Conservation (phyloP, 2,888 invertebrate species). For the Galeruca laticollis region DNA sequence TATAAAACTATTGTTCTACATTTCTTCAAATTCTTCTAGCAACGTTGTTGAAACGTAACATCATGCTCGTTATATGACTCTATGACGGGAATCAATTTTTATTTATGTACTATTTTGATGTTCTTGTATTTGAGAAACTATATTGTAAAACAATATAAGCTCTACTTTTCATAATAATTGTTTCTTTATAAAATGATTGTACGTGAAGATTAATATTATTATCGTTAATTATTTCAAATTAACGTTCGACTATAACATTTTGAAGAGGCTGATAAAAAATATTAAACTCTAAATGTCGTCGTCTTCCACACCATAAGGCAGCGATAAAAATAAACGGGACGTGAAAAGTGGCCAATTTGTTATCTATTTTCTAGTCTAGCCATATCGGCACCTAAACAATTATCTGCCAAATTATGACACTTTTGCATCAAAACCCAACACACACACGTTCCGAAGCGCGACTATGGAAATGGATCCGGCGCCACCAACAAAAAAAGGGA, state of each 20-base stretch:
- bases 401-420: constrained; percentile 65
- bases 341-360: constrained; percentile 58
- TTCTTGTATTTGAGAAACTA: no score
- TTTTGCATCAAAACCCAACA: constrained; percentile 50
- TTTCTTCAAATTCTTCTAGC: no score
- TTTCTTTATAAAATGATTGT: no score
- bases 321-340: background rate
- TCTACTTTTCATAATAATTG: no score
- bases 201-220: no score
- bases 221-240: background rate
- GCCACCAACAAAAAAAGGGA: constrained; percentile 46
- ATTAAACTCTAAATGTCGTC: constrained; percentile 1
- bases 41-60: no score
- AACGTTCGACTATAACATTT: background rate
- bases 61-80: no score
- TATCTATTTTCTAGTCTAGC: constrained; percentile 59
- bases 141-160: no score
- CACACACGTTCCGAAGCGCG: constrained; percentile 29
- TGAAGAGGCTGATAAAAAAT: constrained; percentile 1
- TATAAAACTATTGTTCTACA: no score
- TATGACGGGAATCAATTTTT: no score
- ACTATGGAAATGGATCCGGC: constrained; percentile 49
- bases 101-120: no score
- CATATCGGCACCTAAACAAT: constrained; percentile 63
- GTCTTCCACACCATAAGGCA: constrained; percentile 9